phyloP scores from a whole-genome alignment of 2,113 vertebrate species.

The Regulus satrapa region DNA sequence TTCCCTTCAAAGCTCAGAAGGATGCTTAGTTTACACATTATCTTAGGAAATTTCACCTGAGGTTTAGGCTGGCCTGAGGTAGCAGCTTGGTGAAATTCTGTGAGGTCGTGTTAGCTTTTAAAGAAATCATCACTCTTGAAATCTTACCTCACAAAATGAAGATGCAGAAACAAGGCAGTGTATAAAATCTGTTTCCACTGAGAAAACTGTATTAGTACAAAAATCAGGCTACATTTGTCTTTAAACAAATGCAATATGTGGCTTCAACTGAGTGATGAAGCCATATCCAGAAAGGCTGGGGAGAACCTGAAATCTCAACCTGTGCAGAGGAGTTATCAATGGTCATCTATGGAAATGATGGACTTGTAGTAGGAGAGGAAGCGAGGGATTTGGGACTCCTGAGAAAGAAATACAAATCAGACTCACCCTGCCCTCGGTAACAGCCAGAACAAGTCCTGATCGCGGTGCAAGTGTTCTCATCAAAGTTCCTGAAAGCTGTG shows the following conservation, averaged over 20 bases:
- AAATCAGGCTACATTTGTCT: background rate
- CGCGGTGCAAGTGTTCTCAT: constrained; percentile 48
- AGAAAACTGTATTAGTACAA: background rate
- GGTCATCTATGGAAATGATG: background rate
- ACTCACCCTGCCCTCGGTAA: constrained; percentile 72
- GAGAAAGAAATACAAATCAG: background rate
- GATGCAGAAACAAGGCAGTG: background rate
- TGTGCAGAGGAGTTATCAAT: rapidly evolving
- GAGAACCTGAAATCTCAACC: background rate
- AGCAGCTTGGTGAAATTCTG: background rate
- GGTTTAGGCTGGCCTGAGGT: background rate
- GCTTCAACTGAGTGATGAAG: background rate
- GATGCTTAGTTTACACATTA: background rate
- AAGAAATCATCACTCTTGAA: background rate
- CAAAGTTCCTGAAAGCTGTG: constrained; percentile 72
- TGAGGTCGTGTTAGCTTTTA: background rate
- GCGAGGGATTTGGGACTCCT: background rate
- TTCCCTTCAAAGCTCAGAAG: constrained; percentile 11
- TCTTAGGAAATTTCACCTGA: background rate
- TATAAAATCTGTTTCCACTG: rapidly evolving
- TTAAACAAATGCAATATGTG: background rate
- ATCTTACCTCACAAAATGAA: background rate
- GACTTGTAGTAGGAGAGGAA: background rate
- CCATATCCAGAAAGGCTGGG: background rate
- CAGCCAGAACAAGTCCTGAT: constrained; percentile 75